phyloP scores from a whole-genome alignment of 1,140 invertebrate genomes.

The Tetramorium parvispinum region DNA sequence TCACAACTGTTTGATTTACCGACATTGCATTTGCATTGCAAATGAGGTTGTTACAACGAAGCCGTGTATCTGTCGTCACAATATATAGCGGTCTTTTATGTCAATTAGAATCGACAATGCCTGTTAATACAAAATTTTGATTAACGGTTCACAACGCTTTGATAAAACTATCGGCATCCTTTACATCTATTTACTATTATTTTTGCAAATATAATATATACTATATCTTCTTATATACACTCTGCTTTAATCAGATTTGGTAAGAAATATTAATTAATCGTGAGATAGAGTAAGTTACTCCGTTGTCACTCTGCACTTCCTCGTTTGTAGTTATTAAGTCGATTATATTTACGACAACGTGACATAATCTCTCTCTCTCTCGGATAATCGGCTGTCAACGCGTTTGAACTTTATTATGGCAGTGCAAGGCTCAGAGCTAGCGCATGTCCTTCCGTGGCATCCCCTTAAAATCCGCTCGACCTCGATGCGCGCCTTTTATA shows the following conservation, averaged over 20 bases:
- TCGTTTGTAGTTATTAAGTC: constrained; percentile 29
- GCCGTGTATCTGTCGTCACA: not conserved
- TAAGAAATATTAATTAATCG: constrained; percentile 38
- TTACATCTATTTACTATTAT: not conserved
- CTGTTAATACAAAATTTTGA: constrained; percentile 37
- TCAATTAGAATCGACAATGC: not conserved
- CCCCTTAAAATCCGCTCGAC: not conserved
- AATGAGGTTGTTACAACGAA: constrained; percentile 11
- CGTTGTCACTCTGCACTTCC: not conserved
- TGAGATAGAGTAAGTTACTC: constrained; percentile 23
- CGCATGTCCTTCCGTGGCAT: not conserved
- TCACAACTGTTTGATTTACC: constrained; percentile 7
- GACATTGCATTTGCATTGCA: constrained; percentile 4
- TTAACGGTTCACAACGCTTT: constrained; percentile 6
- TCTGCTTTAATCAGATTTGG: not conserved
- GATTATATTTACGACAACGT: not conserved
- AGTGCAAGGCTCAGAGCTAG: constrained; percentile 33
- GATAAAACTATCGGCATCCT: not conserved
- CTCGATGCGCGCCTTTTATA: not conserved
- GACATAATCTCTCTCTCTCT: constrained; percentile 1
- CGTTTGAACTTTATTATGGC: constrained; percentile 48
- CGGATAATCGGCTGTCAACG: constrained; percentile 16
- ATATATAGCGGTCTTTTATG: not conserved
- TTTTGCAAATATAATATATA: constrained; percentile 3
- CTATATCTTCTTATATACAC: not conserved